Percentiles rank a stretch among this genome's conserved stretches.
Evolutionary conservation across 2,888 invertebrate genomes (phyloP).

Genomic region (Meteorus colon): DNA sequence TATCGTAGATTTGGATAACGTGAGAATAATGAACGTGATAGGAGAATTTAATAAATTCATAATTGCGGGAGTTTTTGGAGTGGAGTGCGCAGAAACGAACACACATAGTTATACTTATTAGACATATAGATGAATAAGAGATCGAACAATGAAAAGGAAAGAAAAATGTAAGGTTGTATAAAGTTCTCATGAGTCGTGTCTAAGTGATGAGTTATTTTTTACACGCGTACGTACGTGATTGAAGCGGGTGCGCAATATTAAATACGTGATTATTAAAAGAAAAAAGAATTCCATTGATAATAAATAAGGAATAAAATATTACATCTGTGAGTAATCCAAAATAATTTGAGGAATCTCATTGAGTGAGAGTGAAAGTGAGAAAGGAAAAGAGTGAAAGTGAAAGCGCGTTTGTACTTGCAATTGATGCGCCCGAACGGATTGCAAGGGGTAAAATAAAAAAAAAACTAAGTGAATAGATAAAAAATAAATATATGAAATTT

Average conservation of each 20-base stretch:
- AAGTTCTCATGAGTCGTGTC: slow-evolving; percentile 8
- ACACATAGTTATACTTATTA: slow-evolving; percentile 51
- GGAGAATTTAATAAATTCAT: slow-evolving; percentile 30
- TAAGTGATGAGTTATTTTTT: slow-evolving; percentile 56
- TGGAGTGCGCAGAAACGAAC: slow-evolving; percentile 47
- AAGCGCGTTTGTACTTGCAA: slow-evolving; percentile 28
- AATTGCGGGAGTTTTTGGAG: background rate
- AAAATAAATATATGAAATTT: background rate
- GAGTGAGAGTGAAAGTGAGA: background rate
- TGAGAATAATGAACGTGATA: slow-evolving; percentile 25
- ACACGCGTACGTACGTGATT: slow-evolving; percentile 62
- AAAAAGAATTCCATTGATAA: slow-evolving; percentile 18
- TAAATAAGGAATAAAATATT: slow-evolving; percentile 10
- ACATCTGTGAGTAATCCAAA: slow-evolving; percentile 7
- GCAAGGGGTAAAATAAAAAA: slow-evolving; percentile 32
- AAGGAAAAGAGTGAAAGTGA: background rate
- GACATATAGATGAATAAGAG: slow-evolving; percentile 70
- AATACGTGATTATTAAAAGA: background rate
- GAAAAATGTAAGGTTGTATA: slow-evolving; percentile 57
- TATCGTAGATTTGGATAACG: slow-evolving; percentile 54
- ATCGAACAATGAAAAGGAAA: slow-evolving; percentile 73
- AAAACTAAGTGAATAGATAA: slow-evolving; percentile 35
- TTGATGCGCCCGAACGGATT: slow-evolving; percentile 31
- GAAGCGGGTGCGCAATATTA: slow-evolving; percentile 8
- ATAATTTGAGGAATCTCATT: background rate